Percentiles rank a stretch among this genome's conserved stretches.
Conservation (phyloP, 1,140 invertebrate species). For the Sitodiplosis mosellana region DNA sequence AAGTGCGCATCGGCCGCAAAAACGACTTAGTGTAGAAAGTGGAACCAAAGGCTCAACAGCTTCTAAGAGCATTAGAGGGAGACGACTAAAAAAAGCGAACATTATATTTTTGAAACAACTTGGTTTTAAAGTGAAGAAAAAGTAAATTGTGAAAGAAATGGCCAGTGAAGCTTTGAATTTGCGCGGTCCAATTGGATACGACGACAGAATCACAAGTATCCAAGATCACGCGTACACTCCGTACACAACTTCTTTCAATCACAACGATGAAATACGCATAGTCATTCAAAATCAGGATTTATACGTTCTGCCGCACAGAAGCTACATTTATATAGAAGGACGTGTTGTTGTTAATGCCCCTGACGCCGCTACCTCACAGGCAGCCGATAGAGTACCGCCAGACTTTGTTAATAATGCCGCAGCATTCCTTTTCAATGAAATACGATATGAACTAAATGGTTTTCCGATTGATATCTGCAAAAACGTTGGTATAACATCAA, state of each 20-base stretch:
- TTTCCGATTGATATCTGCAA: constrained; percentile 27
- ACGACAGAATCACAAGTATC: constrained; percentile 16
- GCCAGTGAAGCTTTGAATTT: constrained; percentile 7
- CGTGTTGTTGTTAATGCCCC: constrained; percentile 8
- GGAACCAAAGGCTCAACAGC: too few species aligned
- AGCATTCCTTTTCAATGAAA: constrained; percentile 24
- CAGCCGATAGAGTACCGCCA: too few species aligned
- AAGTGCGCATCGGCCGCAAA: too few species aligned
- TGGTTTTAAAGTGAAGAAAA: constrained; percentile 8
- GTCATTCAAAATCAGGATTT: constrained; percentile 19
- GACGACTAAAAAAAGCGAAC: not conserved
- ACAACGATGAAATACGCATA: constrained; percentile 19
- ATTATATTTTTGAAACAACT: constrained; percentile 5
- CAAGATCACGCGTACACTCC: constrained; percentile 11
- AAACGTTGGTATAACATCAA: constrained; percentile 21
- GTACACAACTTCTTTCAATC: constrained; percentile 14
- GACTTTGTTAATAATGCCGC: constrained; percentile 22
- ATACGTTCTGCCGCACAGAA: constrained; percentile 12
- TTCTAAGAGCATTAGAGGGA: too few species aligned
- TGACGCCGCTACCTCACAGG: not conserved
- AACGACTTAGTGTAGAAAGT: too few species aligned
- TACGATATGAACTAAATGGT: constrained; percentile 25
- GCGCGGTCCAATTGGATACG: too few species aligned
- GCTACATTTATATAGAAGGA: constrained; percentile 16
- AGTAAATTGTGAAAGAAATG: constrained; percentile 8